A percentile compares a stretch with the other conserved stretches of the same genome.
phyloP scores from a whole-genome alignment of 2,113 vertebrate genomes.

The Egretta garzetta region DNA sequence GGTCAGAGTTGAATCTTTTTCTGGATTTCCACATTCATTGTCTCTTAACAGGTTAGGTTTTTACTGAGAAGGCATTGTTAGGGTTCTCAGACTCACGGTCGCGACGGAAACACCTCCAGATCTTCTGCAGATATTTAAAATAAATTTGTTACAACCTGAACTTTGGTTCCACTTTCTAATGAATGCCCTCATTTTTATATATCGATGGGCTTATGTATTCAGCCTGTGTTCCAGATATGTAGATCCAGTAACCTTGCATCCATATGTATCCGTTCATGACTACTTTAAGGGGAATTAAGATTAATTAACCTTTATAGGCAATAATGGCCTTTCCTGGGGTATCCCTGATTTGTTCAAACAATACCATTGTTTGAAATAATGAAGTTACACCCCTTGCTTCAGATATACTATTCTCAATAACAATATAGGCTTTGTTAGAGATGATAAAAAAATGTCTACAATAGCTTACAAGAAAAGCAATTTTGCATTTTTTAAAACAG shows the following conservation, averaged over 20 bases:
- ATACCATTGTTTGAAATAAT: background rate
- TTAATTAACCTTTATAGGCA: background rate
- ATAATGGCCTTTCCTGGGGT: background rate
- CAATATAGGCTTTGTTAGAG: background rate
- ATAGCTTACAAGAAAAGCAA: background rate
- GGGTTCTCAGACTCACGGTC: background rate
- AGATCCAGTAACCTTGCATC: background rate
- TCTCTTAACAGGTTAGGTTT: background rate
- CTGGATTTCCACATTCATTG: background rate
- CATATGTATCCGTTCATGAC: background rate
- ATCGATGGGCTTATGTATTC: background rate
- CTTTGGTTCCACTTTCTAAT: background rate
- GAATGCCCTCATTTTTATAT: background rate
- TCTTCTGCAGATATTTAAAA: background rate
- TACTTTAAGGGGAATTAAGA: background rate
- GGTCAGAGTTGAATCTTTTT: slow-evolving; percentile 35
- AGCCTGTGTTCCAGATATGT: background rate
- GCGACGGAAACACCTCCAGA: background rate
- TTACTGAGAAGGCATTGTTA: background rate
- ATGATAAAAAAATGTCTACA: background rate
- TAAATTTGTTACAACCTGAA: background rate
- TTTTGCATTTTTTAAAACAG: background rate
- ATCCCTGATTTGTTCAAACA: background rate
- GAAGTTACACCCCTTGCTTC: background rate
- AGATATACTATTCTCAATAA: background rate